These are phyloP conservation scores for Chaetura pelagica DNA, from an alignment of 2,113 vertebrate genomes.

Conservation along the genomic window DNA sequence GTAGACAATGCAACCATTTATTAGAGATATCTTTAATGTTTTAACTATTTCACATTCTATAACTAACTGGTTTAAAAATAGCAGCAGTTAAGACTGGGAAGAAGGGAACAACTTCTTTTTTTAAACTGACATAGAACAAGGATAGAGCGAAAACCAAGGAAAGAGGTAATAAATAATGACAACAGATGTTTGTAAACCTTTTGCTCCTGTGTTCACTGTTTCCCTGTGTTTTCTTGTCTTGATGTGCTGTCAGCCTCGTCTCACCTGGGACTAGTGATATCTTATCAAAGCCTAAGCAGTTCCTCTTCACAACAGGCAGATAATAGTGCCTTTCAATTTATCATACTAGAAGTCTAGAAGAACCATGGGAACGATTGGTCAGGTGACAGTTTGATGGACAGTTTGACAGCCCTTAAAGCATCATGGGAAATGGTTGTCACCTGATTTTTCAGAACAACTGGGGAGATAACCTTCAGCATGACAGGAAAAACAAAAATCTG, in stretches of 20 bases:
- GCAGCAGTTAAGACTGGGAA: slow-evolving; percentile 27
- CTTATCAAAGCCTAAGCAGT: slow-evolving; percentile 99
- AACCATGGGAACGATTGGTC: slow-evolving; percentile 93
- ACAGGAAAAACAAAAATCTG: slow-evolving; percentile 90
- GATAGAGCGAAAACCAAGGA: slow-evolving; percentile 71
- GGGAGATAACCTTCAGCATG: slow-evolving; percentile 98
- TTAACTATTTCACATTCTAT: slow-evolving; percentile 42
- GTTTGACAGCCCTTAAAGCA: slow-evolving; percentile 94
- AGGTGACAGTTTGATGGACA: slow-evolving; percentile 96
- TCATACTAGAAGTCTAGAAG: slow-evolving; percentile 83
- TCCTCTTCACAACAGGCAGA: slow-evolving; percentile 85
- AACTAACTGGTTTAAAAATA: slow-evolving; percentile 54
- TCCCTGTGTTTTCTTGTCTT: slow-evolving; percentile 88
- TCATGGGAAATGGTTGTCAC: slow-evolving; percentile 99
- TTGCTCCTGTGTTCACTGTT: slow-evolving; percentile 79
- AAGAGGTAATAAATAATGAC: slow-evolving; percentile 80
- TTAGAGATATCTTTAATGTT: slow-evolving; percentile 48
- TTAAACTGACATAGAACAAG: slow-evolving; percentile 57
- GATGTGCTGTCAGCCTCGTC: slow-evolving; percentile 89
- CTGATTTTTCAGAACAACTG: slow-evolving; percentile 89
- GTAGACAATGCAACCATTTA: slow-evolving; percentile 54
- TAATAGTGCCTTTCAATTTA: slow-evolving; percentile 92
- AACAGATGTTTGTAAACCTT: slow-evolving; percentile 86
- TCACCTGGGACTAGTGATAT: slow-evolving; percentile 99
- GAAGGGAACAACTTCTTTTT: slow-evolving; percentile 66